Percentiles rank a stretch among this genome's conserved stretches.
Evolutionary conservation across 2,113 vertebrate species (phyloP).

Genomic region (Osmerus eperlanus): DNA sequence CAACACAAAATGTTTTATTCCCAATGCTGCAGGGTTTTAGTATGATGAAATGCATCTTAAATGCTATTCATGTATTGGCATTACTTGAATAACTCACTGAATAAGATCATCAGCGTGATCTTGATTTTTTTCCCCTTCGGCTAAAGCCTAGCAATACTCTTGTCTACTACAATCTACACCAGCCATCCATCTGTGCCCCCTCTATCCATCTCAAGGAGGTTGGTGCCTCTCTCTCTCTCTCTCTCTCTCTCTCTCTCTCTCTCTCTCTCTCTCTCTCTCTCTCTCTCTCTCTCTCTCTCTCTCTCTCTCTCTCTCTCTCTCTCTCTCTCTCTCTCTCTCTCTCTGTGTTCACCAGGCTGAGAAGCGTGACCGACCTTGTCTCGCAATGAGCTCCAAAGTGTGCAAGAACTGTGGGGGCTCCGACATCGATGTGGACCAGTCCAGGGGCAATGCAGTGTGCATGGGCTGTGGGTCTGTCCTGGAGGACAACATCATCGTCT

Average conservation of each 20-base stretch:
- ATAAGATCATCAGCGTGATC: too few species aligned
- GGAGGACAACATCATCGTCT: conserved; percentile 97
- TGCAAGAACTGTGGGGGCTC: conserved; percentile 84
- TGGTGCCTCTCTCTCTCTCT: background rate
- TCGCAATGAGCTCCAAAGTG: conserved; percentile 77
- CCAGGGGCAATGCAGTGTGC: conserved; percentile 89
- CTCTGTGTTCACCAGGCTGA: conserved; percentile 17
- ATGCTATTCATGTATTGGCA: too few species aligned
- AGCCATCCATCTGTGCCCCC: background rate
- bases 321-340: background rate
- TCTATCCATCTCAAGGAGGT: background rate
- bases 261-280: background rate
- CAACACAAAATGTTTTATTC: too few species aligned
- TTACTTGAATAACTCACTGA: too few species aligned
- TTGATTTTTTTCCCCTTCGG: too few species aligned
- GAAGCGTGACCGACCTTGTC: background rate
- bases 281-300: too few species aligned
- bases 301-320: background rate
- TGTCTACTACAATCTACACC: too few species aligned
- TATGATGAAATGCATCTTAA: too few species aligned
- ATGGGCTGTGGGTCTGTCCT: conserved; percentile 92
- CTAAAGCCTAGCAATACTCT: too few species aligned
- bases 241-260: background rate
- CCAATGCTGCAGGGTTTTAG: too few species aligned
- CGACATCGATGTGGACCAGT: conserved; percentile 87